Base-by-base conservation (phyloP, 1,140 invertebrate species). In the Drosophila paulistorum region DNA sequence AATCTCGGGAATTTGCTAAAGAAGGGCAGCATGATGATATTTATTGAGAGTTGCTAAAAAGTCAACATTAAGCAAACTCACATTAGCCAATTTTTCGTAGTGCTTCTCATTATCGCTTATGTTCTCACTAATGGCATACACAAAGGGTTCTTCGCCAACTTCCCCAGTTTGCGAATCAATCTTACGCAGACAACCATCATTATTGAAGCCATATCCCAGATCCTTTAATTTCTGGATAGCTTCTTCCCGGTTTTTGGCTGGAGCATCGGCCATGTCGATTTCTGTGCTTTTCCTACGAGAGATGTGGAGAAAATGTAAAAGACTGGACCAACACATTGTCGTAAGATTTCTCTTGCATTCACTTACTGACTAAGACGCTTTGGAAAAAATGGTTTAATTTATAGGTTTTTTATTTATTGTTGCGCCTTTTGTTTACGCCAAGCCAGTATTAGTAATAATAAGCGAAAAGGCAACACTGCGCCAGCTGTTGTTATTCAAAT, bases 81-180 rank as follows among this genome's bases (percentile, higher is more conserved):
- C 95, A 90, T 95, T 94, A 33, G 95, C 96, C 9, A 96, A 79
- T 17, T 94, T 94, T 87, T 96, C 95, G 90, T 96, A 96, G 77
- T 94, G 93, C 59, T 93, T 93, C 84, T 96, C 95, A 89, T 96
- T 96, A 68, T 95, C 94, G 1, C 91, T 90, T 54, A 94, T 92
- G 81, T 95, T 93, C 65, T 93, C 93, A 45, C 69, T 90, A 11
- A 95, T 92, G 65, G 94, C 93, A 81, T 95, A 96, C 58, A 94
- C 93, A 82, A 95, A 96, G 9, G 93, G 93, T 72, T 94, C 92
- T 5, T 94, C 91, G 17, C 92, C 93, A 10, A 91, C 66, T 60
- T 93, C 61, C 1, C 93, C 93, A 39, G 93, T 93, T 0, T 69
- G 42, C 9, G 89, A 68, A 71, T 94, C 93, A 35, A 95, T 70